These are phyloP conservation scores for Pholis gunnellus DNA, from an alignment of 2,113 vertebrate genomes.

Conservation along the genomic window DNA sequence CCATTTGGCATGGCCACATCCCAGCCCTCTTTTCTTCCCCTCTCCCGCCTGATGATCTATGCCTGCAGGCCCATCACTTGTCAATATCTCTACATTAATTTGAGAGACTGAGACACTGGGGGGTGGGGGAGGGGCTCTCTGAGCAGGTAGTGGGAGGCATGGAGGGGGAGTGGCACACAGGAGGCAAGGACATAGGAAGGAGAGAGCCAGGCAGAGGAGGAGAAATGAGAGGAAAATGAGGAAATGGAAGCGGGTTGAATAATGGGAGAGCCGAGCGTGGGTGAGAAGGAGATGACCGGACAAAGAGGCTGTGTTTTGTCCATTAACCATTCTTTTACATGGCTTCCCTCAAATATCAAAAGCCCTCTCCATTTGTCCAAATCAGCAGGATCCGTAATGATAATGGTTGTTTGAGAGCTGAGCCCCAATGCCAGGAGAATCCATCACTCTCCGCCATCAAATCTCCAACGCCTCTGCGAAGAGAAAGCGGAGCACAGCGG, in stretches of 20 bases:
- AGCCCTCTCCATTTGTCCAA: constrained; percentile 46
- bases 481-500: neutral
- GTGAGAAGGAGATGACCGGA: neutral
- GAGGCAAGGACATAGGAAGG: constrained; percentile 77
- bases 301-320: constrained; percentile 42
- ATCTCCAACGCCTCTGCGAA: constrained; percentile 25
- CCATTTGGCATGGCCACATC: constrained; percentile 46
- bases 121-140: constrained; percentile 54
- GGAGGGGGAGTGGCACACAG: constrained; percentile 29
- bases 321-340: constrained; percentile 29
- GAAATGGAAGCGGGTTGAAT: constrained; percentile 38
- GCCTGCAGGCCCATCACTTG: constrained; percentile 81
- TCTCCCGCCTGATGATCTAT: constrained; percentile 76
- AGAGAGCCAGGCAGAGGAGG: constrained; percentile 53
- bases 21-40: constrained; percentile 44
- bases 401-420: constrained; percentile 61
- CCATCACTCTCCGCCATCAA: constrained; percentile 48
- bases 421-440: constrained; percentile 23
- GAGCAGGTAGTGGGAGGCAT: constrained; percentile 45
- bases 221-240: constrained; percentile 51
- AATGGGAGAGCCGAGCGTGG: constrained; percentile 10
- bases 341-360: constrained; percentile 49
- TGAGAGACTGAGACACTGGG: constrained; percentile 69
- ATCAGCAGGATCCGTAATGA: constrained; percentile 62
- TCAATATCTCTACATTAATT: constrained; percentile 87